Base-by-base conservation (phyloP, 2,888 invertebrate species). In the Phaonia tiefii region DNA sequence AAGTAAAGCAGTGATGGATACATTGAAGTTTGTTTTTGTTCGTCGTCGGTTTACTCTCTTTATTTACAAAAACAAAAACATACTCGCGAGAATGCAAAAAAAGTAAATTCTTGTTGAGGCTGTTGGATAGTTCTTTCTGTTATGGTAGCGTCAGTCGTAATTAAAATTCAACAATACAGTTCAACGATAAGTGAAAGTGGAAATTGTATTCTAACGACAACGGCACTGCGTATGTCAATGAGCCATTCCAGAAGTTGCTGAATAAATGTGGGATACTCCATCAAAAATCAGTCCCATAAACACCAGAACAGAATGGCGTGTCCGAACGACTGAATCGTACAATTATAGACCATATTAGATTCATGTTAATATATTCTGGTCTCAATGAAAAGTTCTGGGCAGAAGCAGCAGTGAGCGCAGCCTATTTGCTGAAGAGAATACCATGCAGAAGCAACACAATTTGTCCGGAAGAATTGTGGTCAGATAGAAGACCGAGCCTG, bases 241-340 rank as follows among this genome's bases (percentile, higher is more conserved):
- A 63, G 58, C 42, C 49, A 8, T 76, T 72, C 7, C 49, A 82
- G 22, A 79, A 77, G n/a, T 82, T 67, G 13, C 66, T 82, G 42
- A 73, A 81, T 69, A 77, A 83, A 42, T 73, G 80, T 11, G 82
- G 80, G 13, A 89, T 88, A 37, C 63, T 56, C 8, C 88, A 88
- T 75, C 85, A 89, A 75, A 75, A 71, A 15, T 85, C 88, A 1
- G 81, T 83, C 0, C 83, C 86, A 0, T 86, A 89, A 44, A 87
- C 84, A 0, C 89, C 87, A 1, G 83, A 89, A 66, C 86, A 88
- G 58, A 89, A 89, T 22, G 51, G 51, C 1, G 51, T 54, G 22
- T 0, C 76, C 0, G 83, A 84, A 54, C 67, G 83, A 5, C 37
- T 83, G 1, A 86, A 87, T 39, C 60, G 84, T 7, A 84, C 84